phyloP scores from a whole-genome alignment of 2,113 vertebrate species.

The Tor tambroides region DNA sequence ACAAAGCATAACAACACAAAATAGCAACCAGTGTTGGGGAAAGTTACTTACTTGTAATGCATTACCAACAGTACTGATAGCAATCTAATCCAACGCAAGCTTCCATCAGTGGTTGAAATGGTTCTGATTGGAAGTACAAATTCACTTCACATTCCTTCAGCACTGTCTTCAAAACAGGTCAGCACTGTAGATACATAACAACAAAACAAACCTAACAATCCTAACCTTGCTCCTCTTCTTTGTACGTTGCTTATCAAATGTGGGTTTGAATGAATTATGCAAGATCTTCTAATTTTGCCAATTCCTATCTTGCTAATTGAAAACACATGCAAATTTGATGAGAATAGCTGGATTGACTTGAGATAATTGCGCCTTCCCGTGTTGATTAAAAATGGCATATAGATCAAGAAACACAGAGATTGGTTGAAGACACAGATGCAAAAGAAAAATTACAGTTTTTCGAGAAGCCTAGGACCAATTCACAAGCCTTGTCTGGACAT shows the following conservation, averaged over 20 bases:
- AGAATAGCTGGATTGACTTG: neutral
- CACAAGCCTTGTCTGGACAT: too few relatives aligned
- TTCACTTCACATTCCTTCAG: neutral
- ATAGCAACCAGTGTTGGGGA: too few relatives aligned
- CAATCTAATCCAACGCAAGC: neutral
- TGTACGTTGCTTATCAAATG: neutral
- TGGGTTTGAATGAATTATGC: neutral
- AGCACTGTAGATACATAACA: neutral
- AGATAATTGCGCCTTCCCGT: neutral
- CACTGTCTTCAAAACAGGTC: neutral
- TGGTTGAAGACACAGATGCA: neutral
- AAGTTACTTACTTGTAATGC: too few relatives aligned
- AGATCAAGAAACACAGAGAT: neutral
- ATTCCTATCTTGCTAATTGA: neutral
- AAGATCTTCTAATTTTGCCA: neutral
- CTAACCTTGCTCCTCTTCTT: neutral
- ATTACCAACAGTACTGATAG: too few relatives aligned
- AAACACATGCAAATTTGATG: constrained; percentile 1
- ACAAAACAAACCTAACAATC: neutral
- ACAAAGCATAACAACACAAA: neutral
- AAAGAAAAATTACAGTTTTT: neutral
- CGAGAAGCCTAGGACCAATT: too few relatives aligned
- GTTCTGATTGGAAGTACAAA: neutral
- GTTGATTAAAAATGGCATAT: neutral
- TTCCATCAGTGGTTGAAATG: neutral